Evolutionary conservation across 2,113 vertebrate species (phyloP).

Genomic region (Oplegnathus fasciatus): DNA sequence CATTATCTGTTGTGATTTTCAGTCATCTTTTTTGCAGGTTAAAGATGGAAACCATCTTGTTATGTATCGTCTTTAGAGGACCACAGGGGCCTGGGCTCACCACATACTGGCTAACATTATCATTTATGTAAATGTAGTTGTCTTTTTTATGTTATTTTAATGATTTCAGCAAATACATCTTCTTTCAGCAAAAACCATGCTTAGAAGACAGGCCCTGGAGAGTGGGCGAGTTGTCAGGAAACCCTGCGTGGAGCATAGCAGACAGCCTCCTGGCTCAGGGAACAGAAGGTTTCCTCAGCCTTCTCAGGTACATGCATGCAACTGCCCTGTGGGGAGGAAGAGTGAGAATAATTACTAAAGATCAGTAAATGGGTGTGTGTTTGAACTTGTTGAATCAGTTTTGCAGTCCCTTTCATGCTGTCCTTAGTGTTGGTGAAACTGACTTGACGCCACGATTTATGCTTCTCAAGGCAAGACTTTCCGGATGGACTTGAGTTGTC

Average conservation of each 20-base stretch:
- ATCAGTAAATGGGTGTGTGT: constrained; percentile 55
- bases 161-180: neutral
- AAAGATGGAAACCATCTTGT: neutral
- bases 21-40: neutral
- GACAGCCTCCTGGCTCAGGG: constrained; percentile 69
- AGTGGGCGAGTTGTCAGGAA: constrained; percentile 73
- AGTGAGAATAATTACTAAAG: constrained; percentile 43
- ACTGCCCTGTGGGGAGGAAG: constrained; percentile 33
- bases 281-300: constrained; percentile 72
- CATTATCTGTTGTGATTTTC: neutral
- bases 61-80: neutral
- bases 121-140: neutral
- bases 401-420: constrained; percentile 21
- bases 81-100: neutral
- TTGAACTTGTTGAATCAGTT: constrained; percentile 54
- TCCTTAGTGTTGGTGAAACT: constrained; percentile 17
- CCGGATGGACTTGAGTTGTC: constrained; percentile 37
- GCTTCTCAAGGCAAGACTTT: constrained; percentile 26
- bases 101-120: neutral
- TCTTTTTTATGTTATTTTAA: neutral
- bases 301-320: constrained; percentile 82
- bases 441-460: neutral
- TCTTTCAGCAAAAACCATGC: constrained; percentile 59
- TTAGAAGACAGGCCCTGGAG: constrained; percentile 73
- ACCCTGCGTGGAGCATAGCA: constrained; percentile 78